Percentiles rank a stretch among this genome's conserved stretches.
phyloP scores from a whole-genome alignment of 2,113 vertebrate species.

The Beaufortia kweichowensis region DNA sequence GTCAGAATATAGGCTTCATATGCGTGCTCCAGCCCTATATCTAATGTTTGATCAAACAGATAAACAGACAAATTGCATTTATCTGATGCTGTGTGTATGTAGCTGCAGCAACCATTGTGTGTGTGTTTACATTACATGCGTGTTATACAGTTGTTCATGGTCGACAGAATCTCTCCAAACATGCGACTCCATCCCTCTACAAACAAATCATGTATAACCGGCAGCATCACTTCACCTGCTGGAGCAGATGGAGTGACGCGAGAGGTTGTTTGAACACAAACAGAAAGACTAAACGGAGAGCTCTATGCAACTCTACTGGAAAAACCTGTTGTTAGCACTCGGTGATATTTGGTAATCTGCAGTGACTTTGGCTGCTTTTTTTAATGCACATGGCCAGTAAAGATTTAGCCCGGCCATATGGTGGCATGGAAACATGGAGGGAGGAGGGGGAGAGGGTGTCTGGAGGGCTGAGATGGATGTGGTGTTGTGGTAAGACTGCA shows the following conservation, averaged over 20 bases:
- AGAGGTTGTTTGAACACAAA: constrained; percentile 11
- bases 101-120: background rate
- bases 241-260: background rate
- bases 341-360: background rate
- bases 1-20: too few species aligned
- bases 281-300: background rate
- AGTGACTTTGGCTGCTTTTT: background rate
- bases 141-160: constrained; percentile 2
- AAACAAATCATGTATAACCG: constrained; percentile 2
- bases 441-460: background rate
- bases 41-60: background rate
- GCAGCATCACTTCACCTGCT: constrained; percentile 22
- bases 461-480: background rate
- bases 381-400: constrained; percentile 5
- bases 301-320: background rate
- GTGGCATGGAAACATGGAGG: background rate
- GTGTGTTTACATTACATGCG: background rate
- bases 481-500: constrained; percentile 7
- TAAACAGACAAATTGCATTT: background rate
- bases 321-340: background rate
- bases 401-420: constrained; percentile 43
- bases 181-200: background rate
- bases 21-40: background rate
- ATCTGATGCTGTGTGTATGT: too few species aligned
- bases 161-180: constrained; percentile 26